phyloP scores from a whole-genome alignment of 2,888 invertebrate genomes.

The Drosophila fungiperda region DNA sequence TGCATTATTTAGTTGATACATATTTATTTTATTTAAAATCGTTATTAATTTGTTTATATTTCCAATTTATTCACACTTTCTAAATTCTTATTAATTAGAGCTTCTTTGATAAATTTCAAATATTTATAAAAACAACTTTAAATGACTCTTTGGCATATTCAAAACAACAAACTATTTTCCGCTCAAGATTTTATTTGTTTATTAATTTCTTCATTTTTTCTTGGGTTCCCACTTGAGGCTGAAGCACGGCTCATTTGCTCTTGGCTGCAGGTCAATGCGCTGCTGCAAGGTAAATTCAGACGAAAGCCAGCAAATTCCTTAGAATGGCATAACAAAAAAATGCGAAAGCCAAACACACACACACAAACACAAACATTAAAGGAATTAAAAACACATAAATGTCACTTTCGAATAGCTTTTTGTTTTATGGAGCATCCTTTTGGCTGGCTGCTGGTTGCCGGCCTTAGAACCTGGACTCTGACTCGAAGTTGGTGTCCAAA shows the following conservation, averaged over 20 bases:
- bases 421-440: conserved; percentile 76
- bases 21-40: background rate
- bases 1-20: rapidly evolving
- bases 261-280: conserved; percentile 68
- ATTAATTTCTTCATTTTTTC: conserved; percentile 1
- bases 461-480: conserved; percentile 17
- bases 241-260: conserved; percentile 4
- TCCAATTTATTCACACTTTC: background rate
- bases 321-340: conserved; percentile 56
- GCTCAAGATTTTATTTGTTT: conserved; percentile 5
- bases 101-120: background rate
- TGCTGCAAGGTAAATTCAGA: conserved; percentile 67
- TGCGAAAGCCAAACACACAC: conserved; percentile 25
- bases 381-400: conserved; percentile 80
- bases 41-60: background rate
- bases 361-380: conserved; percentile 20
- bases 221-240: background rate
- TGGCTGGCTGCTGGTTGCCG: conserved; percentile 12
- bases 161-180: conserved; percentile 31
- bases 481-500: conserved; percentile 9
- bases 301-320: conserved; percentile 62
- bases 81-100: background rate
- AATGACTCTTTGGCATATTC: background rate
- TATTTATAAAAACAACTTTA: background rate
- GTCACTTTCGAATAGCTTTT: conserved; percentile 76